phyloP scores from a whole-genome alignment of 92 coral and sea anemone species.

The Blastomussa wellsi region DNA sequence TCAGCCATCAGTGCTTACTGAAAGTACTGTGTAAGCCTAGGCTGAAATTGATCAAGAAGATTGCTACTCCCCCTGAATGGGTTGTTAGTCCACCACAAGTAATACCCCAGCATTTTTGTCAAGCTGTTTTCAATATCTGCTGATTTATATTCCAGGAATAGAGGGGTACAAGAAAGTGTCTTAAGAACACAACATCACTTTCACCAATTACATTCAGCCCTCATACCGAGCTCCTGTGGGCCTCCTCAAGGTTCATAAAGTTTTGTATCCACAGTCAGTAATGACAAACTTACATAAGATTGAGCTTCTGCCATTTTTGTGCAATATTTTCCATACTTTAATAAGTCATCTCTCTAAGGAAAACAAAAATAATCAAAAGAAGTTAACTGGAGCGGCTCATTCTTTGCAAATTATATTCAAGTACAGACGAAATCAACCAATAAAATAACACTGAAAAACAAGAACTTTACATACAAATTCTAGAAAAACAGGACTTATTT shows the following conservation, averaged over 20 bases:
- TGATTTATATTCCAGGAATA: neutral
- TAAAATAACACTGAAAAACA: neutral
- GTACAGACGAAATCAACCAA: neutral
- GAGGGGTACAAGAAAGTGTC: too few relatives aligned
- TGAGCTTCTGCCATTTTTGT: constrained; percentile 97
- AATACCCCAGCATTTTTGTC: neutral
- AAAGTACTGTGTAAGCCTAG: too few relatives aligned
- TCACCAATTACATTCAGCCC: neutral
- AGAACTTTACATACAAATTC: constrained; percentile 68
- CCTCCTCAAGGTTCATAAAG: neutral
- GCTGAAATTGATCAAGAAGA: too few relatives aligned
- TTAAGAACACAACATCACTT: too few relatives aligned
- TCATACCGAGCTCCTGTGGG: neutral
- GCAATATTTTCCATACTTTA: constrained; percentile 97
- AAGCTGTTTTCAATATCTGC: neutral
- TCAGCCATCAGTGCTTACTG: too few relatives aligned
- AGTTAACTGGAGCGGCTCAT: neutral
- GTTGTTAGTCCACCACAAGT: neutral
- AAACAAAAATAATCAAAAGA: neutral
- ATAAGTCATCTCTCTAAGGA: constrained; percentile 80
- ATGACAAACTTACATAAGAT: constrained; percentile 66
- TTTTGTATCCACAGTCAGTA: neutral
- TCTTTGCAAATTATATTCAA: neutral
- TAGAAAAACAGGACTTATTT: constrained; percentile 82
- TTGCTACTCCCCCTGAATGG: too few relatives aligned